Evolutionary conservation across 2,888 invertebrate species (phyloP).

Genomic region (Troglohyphantes excavatus): DNA sequence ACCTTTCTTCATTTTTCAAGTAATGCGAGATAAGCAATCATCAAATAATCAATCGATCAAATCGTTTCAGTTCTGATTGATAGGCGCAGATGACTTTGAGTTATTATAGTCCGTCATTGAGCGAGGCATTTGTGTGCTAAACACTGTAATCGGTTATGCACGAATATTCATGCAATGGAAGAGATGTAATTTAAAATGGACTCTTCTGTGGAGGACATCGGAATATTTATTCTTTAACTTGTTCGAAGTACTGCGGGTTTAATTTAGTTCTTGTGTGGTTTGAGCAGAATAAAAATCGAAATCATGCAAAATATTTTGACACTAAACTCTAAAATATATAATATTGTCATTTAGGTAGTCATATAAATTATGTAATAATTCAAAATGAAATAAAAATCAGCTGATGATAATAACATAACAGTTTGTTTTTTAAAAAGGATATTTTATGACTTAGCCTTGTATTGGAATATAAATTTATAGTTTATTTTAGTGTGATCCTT

Average conservation of each 20-base stretch:
- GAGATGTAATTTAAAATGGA: not conserved
- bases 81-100: not conserved
- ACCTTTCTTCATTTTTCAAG: slow-evolving; percentile 7
- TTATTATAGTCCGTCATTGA: not conserved
- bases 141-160: slow-evolving; percentile 39
- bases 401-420: too few species aligned
- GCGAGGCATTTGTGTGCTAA: slow-evolving; percentile 10
- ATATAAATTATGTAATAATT: too few species aligned
- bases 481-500: too few species aligned
- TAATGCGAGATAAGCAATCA: not conserved
- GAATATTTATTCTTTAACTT: not conserved
- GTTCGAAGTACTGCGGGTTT: not conserved
- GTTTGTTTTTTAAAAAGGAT: too few species aligned
- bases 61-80: slow-evolving; percentile 21
- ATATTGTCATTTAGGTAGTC: too few species aligned
- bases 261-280: not conserved
- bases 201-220: not conserved
- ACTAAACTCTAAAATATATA: too few species aligned
- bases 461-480: too few species aligned
- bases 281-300: not conserved
- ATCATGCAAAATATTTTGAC: too few species aligned
- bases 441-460: too few species aligned
- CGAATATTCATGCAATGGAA: slow-evolving; percentile 21
- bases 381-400: too few species aligned
- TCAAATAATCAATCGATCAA: slow-evolving; percentile 47